phyloP scores from a whole-genome alignment of 2,113 vertebrate species.

The Hemiprocne comata region DNA sequence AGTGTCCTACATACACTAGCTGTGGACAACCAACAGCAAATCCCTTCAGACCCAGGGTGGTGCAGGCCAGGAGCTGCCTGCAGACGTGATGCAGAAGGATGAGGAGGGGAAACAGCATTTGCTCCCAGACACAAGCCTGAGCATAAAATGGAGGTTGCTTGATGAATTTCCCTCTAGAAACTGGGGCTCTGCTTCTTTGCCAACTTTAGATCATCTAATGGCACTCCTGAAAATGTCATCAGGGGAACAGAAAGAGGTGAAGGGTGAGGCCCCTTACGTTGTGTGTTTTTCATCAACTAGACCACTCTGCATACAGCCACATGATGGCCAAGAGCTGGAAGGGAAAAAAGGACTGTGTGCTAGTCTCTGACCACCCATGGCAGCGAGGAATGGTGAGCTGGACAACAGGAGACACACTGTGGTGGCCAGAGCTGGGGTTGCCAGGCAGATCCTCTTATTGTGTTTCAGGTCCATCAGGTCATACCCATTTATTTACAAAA shows the following conservation, averaged over 20 bases:
- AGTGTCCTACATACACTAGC: not conserved
- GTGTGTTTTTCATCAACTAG: not conserved
- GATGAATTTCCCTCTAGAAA: not conserved
- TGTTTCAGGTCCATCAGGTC: not conserved
- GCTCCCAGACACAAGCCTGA: not conserved
- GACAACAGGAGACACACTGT: not conserved
- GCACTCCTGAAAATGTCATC: not conserved
- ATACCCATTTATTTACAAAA: not conserved
- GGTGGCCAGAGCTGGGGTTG: not conserved
- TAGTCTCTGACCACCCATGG: not conserved
- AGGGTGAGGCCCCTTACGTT: not conserved
- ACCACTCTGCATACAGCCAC: not conserved
- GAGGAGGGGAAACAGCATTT: not conserved
- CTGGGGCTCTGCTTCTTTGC: not conserved
- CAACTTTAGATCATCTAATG: not conserved
- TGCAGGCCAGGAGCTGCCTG: not conserved
- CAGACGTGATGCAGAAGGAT: not conserved
- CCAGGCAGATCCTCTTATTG: not conserved
- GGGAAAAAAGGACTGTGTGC: not conserved
- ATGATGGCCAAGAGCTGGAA: not conserved
- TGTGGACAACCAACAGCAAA: not conserved
- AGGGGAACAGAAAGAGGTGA: not conserved
- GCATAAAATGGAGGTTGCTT: not conserved
- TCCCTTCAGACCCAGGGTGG: not conserved
- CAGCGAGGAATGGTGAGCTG: not conserved